Conservation (phyloP, 2,113 vertebrate species). For the Piliocolobus tephrosceles region DNA sequence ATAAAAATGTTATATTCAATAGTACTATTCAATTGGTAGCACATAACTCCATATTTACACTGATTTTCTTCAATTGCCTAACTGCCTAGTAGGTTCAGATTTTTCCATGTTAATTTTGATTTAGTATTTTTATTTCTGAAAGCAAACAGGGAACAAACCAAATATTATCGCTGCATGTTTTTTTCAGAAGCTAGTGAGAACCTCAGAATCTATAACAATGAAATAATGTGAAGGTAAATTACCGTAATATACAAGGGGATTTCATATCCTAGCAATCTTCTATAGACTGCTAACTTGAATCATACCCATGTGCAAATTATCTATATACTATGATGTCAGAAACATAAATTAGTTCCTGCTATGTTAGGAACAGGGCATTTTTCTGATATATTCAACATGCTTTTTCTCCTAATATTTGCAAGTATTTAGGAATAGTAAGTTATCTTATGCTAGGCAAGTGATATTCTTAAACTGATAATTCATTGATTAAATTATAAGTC, state of each 20-base stretch:
- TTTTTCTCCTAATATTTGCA: slow-evolving; percentile 52
- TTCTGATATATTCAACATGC: not conserved
- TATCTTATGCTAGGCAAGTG: slow-evolving; percentile 8
- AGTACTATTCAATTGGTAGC: slow-evolving; percentile 61
- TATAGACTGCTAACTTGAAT: slow-evolving; percentile 63
- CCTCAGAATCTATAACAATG: slow-evolving; percentile 73
- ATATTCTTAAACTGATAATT: slow-evolving; percentile 55
- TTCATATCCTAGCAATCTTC: slow-evolving; percentile 69
- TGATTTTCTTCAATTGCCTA: slow-evolving; percentile 79
- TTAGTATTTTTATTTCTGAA: slow-evolving; percentile 83
- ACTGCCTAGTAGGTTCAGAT: slow-evolving; percentile 74
- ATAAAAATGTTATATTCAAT: slow-evolving; percentile 67
- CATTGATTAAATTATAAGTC: slow-evolving; percentile 23
- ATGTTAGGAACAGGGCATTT: slow-evolving; percentile 21
- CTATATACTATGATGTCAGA: slow-evolving; percentile 55
- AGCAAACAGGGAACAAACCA: slow-evolving; percentile 77
- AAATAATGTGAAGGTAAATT: slow-evolving; percentile 78
- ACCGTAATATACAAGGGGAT: slow-evolving; percentile 67
- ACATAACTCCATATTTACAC: slow-evolving; percentile 77
- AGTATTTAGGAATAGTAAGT: slow-evolving; percentile 52
- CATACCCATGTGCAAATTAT: slow-evolving; percentile 58
- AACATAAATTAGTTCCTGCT: slow-evolving; percentile 67
- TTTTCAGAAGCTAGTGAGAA: slow-evolving; percentile 74
- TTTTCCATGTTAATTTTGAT: slow-evolving; percentile 83
- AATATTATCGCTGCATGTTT: slow-evolving; percentile 79